Evolutionary conservation across 1,140 invertebrate genomes (phyloP).

Genomic region (Scylla paramamosain): DNA sequence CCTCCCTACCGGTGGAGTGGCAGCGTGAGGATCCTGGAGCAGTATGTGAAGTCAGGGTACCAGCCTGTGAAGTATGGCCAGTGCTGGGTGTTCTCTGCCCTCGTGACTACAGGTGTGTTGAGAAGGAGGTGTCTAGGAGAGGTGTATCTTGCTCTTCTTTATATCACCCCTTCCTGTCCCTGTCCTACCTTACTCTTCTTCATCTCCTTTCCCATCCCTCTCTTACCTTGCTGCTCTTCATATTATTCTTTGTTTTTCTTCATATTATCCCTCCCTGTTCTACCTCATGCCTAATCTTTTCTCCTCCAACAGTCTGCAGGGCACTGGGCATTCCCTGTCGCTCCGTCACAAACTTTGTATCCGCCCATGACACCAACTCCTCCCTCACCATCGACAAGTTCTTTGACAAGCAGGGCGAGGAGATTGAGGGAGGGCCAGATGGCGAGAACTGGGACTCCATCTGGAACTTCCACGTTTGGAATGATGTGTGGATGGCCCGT

Average conservation of each 20-base stretch:
- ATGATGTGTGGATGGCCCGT: conserved; percentile 90
- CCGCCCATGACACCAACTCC: conserved; percentile 82
- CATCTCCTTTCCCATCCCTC: no score
- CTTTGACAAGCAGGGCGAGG: conserved; percentile 80
- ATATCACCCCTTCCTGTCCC: not conserved
- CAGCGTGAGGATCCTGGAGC: conserved; percentile 84
- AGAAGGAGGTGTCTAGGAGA: not conserved
- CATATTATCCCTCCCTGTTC: no score
- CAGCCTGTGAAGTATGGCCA: conserved; percentile 87
- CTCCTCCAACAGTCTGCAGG: conserved; percentile 80
- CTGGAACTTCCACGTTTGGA: conserved; percentile 93
- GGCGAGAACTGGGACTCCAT: conserved; percentile 81
- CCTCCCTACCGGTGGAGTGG: conserved; percentile 86
- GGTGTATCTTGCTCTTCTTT: no score
- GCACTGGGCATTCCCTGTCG: conserved; percentile 82
- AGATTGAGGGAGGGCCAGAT: conserved; percentile 78
- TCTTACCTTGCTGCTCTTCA: no score
- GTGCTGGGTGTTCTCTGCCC: conserved; percentile 89
- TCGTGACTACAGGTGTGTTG: conserved; percentile 84
- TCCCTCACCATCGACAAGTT: conserved; percentile 82
- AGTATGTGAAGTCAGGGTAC: conserved; percentile 83
- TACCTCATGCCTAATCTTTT: not conserved
- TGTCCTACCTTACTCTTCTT: no score
- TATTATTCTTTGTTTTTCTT: no score
- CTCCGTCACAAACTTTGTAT: conserved; percentile 82